These are phyloP conservation scores for Eonycteris spelaea DNA, from an alignment of 2,113 vertebrate species.

Conservation along the genomic window DNA sequence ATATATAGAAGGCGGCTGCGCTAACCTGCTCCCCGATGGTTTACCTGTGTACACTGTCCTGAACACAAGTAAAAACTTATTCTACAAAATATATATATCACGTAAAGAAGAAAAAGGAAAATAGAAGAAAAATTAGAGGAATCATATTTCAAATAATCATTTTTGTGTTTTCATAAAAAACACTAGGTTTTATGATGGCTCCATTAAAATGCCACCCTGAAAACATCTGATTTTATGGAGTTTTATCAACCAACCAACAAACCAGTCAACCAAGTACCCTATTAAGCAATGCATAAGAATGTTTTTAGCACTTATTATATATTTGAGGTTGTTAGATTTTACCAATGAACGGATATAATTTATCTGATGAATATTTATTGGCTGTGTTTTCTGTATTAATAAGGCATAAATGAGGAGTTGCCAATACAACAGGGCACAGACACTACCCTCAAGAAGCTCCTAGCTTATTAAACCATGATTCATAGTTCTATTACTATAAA, in stretches of 20 bases:
- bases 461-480: not conserved
- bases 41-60: constrained; percentile 67
- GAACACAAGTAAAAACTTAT: constrained; percentile 50
- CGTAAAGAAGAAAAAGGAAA: not conserved
- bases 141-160: not conserved
- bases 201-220: not conserved
- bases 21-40: constrained; percentile 44
- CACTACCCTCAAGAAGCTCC: not conserved
- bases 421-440: not conserved
- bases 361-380: not conserved
- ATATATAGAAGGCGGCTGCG: constrained; percentile 18
- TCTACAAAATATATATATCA: not conserved
- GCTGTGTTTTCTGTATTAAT: not conserved
- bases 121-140: not conserved
- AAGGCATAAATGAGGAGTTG: not conserved
- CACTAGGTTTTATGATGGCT: not conserved
- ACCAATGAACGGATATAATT: not conserved
- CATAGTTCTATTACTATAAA: not conserved
- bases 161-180: not conserved
- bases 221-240: not conserved
- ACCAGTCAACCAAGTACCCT: not conserved
- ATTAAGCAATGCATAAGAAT: not conserved
- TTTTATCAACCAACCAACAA: not conserved
- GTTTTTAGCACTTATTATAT: not conserved
- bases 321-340: not conserved